Evolutionary conservation across 2,888 invertebrate species (phyloP).

Genomic region (Drosophila nigricruria): DNA sequence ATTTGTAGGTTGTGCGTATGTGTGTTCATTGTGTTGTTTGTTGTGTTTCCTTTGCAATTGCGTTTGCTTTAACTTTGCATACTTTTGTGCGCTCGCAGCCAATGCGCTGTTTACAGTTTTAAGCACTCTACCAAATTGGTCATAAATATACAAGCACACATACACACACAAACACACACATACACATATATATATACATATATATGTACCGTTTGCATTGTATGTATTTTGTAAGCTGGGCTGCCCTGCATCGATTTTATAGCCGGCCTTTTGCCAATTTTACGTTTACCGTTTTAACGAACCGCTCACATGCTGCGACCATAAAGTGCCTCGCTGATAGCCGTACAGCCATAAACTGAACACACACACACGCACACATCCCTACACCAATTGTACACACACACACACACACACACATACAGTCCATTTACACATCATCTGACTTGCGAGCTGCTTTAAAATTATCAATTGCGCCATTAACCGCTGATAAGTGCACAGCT

Average conservation of each 20-base stretch:
- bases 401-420: conserved; percentile 5
- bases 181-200: not conserved
- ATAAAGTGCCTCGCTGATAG: conserved; percentile 59
- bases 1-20: conserved; percentile 34
- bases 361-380: conserved; percentile 16
- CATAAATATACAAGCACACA: conserved; percentile 60
- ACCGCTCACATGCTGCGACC: conserved; percentile 53
- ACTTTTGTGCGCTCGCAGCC: conserved; percentile 52
- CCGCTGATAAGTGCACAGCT: conserved; percentile 52
- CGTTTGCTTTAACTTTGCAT: conserved; percentile 66
- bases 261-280: conserved; percentile 65
- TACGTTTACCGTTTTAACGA: conserved; percentile 66
- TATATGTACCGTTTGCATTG: not conserved
- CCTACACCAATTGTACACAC: conserved; percentile 8
- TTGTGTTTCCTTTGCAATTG: conserved; percentile 48
- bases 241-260: conserved; percentile 72
- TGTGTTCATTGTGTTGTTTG: conserved; percentile 23
- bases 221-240: conserved; percentile 28
- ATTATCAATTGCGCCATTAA: conserved; percentile 72
- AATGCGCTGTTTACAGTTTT: conserved; percentile 67
- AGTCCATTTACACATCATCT: conserved; percentile 71
- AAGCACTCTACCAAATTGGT: conserved; percentile 76
- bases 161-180: conserved; percentile 6
- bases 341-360: conserved; percentile 47
- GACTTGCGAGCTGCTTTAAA: conserved; percentile 55